Evolutionary conservation across 2,113 vertebrate species (phyloP).

Genomic region (Aplodontia rufa): DNA sequence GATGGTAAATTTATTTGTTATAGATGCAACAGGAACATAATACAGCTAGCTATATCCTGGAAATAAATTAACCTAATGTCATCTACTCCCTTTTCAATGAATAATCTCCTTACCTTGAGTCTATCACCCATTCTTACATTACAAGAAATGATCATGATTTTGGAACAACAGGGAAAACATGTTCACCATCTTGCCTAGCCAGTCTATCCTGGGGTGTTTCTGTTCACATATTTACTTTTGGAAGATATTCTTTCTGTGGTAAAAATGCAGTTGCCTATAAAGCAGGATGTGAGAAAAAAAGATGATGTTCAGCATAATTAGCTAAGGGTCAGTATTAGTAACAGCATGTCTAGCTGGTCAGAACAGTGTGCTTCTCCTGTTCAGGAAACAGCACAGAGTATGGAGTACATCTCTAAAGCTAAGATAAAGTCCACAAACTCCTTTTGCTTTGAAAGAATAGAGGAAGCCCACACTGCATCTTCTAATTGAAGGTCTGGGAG

Average conservation of each 20-base stretch:
- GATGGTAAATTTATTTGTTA: background rate
- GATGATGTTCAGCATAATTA: conserved; percentile 9
- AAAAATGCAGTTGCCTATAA: conserved; percentile 34
- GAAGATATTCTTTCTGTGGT: conserved; percentile 8
- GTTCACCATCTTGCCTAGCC: background rate
- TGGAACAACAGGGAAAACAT: background rate
- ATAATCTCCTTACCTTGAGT: background rate
- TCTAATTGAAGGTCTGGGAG: background rate
- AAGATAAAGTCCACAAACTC: background rate
- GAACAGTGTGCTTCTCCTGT: background rate
- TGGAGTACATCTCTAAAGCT: background rate
- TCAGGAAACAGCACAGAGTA: background rate
- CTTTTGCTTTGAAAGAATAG: background rate
- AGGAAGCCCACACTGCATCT: rapidly evolving
- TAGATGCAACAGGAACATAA: background rate
- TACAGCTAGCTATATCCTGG: background rate
- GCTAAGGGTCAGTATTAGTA: background rate
- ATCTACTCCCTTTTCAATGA: background rate
- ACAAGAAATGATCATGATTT: background rate
- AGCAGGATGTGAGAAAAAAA: conserved; percentile 26
- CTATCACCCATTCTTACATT: background rate
- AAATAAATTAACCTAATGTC: background rate
- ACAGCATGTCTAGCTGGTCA: conserved; percentile 50
- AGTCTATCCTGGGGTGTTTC: background rate
- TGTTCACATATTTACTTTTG: conserved; percentile 41